These are phyloP conservation scores for Drosophila birchii DNA, from an alignment of 2,888 invertebrate species.

Conservation along the genomic window DNA sequence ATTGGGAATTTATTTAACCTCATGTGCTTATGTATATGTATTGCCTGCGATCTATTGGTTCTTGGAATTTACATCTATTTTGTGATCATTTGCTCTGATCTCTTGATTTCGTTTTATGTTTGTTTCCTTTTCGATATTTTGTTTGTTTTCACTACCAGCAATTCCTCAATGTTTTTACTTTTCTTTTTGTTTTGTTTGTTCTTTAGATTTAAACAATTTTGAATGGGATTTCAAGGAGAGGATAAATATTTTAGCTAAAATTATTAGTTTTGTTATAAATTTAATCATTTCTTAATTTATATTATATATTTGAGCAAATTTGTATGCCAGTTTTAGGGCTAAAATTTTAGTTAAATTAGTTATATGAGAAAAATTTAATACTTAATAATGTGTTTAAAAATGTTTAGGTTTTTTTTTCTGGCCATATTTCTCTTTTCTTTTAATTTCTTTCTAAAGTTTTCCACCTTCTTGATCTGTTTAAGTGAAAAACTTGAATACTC, in stretches of 20 bases:
- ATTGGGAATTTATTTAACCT: constrained; percentile 2
- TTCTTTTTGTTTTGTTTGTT: background rate
- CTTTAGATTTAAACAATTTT: background rate
- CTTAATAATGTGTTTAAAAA: background rate
- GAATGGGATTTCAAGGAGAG: background rate
- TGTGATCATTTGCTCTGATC: constrained; percentile 14
- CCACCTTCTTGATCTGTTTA: no score
- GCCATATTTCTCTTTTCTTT: background rate
- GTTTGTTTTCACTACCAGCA: constrained; percentile 3
- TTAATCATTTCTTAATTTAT: background rate
- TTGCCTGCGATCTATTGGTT: constrained; percentile 20
- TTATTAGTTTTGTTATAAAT: background rate
- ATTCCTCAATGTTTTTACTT: background rate
- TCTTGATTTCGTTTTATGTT: constrained; percentile 5
- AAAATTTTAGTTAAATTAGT: no score
- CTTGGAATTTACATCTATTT: constrained; percentile 9
- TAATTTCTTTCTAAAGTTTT: background rate
- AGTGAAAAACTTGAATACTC: background rate
- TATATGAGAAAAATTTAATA: background rate
- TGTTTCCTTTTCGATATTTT: background rate
- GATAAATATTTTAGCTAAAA: background rate
- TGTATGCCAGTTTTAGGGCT: no score
- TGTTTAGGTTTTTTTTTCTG: background rate
- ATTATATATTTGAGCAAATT: no score
- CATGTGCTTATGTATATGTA: constrained; percentile 1